Percentiles rank a stretch among this genome's conserved stretches.
phyloP scores from a whole-genome alignment of 2,888 invertebrate species.

The Brachyptera putata region DNA sequence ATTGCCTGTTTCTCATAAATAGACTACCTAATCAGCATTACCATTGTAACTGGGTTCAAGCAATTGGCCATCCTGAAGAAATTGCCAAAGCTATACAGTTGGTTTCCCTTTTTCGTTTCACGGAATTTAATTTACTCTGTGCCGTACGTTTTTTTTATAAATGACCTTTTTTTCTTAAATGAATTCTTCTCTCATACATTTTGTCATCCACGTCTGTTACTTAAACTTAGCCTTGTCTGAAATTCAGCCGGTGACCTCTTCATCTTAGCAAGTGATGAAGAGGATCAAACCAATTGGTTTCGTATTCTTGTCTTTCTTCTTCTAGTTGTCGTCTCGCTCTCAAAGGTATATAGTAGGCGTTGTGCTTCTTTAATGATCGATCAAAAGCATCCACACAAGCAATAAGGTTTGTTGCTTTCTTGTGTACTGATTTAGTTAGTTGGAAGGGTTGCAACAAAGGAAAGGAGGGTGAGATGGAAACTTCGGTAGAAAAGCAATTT shows the following conservation, averaged over 20 bases:
- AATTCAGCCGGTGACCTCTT: not conserved
- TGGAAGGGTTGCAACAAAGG: too few relatives aligned
- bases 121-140: conserved; percentile 2
- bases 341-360: not conserved
- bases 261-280: not conserved
- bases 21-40: too few relatives aligned
- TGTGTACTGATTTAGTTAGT: not conserved
- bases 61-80: not conserved
- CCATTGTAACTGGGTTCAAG: too few relatives aligned
- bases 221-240: not conserved
- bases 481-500: not conserved
- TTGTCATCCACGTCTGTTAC: not conserved
- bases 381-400: not conserved
- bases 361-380: not conserved
- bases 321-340: conserved; percentile 10
- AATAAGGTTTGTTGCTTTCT: too few relatives aligned
- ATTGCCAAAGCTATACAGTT: not conserved
- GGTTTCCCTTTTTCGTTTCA: not conserved
- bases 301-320: not conserved
- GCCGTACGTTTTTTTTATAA: conserved; percentile 8
- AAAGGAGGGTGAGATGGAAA: not conserved
- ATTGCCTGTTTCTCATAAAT: too few relatives aligned
- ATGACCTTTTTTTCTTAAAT: not conserved
- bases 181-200: not conserved
- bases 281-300: too few relatives aligned